A percentile compares a stretch with the other conserved stretches of the same genome.
These are phyloP conservation scores for Ammospiza caudacuta DNA, from an alignment of 2,113 vertebrate species.

Conservation along the genomic window DNA sequence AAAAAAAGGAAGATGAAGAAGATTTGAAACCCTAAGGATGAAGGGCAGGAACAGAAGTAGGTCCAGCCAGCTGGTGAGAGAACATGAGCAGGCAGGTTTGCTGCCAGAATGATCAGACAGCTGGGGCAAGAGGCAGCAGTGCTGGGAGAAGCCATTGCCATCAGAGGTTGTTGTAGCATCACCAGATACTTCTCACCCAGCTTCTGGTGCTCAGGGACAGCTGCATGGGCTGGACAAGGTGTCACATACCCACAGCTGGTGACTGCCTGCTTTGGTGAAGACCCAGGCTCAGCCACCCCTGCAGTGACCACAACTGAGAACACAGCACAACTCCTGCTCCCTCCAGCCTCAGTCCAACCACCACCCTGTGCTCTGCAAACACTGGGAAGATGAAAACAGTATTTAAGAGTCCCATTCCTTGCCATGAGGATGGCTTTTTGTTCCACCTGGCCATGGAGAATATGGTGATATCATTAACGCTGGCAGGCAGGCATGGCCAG, in stretches of 20 bases:
- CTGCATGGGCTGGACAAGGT: background rate
- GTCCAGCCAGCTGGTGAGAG: background rate
- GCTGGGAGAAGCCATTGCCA: background rate
- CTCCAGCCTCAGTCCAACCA: background rate
- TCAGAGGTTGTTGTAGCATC: background rate
- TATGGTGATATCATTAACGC: background rate
- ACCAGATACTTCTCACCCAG: background rate
- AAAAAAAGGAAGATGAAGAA: background rate
- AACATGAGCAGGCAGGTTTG: background rate
- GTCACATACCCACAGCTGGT: background rate
- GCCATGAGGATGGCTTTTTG: background rate
- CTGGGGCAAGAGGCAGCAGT: background rate
- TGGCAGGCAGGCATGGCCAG: background rate
- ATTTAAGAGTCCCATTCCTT: background rate
- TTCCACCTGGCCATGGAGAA: background rate
- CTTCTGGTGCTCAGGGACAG: background rate
- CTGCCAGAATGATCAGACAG: background rate
- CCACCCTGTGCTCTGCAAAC: background rate
- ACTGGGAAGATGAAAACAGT: background rate
- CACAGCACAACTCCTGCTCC: background rate
- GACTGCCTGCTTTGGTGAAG: background rate
- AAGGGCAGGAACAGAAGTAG: background rate
- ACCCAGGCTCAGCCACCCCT: background rate
- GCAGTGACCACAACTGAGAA: background rate
- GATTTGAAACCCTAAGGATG: background rate